Percentiles rank a stretch among this genome's conserved stretches.
These are phyloP conservation scores for Neodontobutis hainanensis DNA, from an alignment of 2,113 vertebrate genomes.

Conservation along the genomic window DNA sequence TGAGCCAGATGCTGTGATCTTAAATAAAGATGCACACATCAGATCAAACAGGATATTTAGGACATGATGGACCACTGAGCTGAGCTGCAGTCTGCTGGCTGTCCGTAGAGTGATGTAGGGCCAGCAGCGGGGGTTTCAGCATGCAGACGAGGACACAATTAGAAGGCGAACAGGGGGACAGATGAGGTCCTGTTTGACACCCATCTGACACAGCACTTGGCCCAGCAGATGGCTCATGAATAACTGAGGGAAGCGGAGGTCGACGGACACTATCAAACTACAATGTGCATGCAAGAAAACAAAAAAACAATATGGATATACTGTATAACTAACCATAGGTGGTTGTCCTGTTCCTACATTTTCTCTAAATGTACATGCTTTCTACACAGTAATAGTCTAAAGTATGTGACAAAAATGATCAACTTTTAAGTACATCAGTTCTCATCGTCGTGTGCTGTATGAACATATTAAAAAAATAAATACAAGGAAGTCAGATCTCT, in stretches of 20 bases:
- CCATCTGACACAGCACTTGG: slow-evolving; percentile 67
- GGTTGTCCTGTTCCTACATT: too few relatives aligned
- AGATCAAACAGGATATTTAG: slow-evolving; percentile 68
- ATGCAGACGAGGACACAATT: slow-evolving; percentile 64
- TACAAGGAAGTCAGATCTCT: background rate
- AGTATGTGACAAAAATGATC: too few relatives aligned
- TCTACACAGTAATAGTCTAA: too few relatives aligned
- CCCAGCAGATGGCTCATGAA: slow-evolving; percentile 82
- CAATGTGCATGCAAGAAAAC: slow-evolving; percentile 11
- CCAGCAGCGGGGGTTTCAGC: slow-evolving; percentile 26
- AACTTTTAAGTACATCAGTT: too few relatives aligned
- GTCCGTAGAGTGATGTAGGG: slow-evolving; percentile 24
- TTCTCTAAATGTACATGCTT: background rate
- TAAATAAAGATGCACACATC: slow-evolving; percentile 60
- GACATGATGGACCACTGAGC: slow-evolving; percentile 46
- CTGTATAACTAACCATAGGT: background rate
- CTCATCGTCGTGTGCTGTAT: background rate
- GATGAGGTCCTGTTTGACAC: slow-evolving; percentile 72
- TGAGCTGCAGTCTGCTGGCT: slow-evolving; percentile 23
- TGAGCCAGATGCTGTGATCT: slow-evolving; percentile 59
- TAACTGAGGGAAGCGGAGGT: slow-evolving; percentile 71
- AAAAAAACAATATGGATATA: background rate
- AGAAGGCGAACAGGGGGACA: slow-evolving; percentile 55
- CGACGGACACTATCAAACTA: slow-evolving; percentile 35
- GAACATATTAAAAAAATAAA: background rate